Percentiles rank a stretch among this genome's conserved stretches.
These are phyloP conservation scores for Solea senegalensis DNA, from an alignment of 2,113 vertebrate species.

Conservation along the genomic window DNA sequence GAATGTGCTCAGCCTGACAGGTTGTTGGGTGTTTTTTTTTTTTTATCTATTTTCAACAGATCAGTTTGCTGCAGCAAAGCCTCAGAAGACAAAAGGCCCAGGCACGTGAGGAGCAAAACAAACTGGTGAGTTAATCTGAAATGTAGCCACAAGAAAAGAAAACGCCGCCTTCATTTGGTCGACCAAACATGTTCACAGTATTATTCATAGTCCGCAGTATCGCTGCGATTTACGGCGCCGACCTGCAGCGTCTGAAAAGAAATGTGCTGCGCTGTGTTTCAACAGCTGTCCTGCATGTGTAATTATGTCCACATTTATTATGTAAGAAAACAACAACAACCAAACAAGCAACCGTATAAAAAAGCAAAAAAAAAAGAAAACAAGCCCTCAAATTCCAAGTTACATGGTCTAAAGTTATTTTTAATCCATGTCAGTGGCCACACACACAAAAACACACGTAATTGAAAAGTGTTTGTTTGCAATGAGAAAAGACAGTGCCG, in stretches of 20 bases:
- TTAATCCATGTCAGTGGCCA: constrained; percentile 59
- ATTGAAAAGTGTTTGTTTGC: constrained; percentile 66
- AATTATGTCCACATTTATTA: constrained; percentile 73
- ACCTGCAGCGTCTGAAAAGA: constrained; percentile 49
- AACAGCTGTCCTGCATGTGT: constrained; percentile 68
- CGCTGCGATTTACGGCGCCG: constrained; percentile 34
- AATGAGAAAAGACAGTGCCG: constrained; percentile 46
- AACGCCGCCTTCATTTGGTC: not conserved
- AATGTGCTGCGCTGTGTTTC: constrained; percentile 55
- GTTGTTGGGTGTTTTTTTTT: not conserved
- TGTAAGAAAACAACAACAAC: constrained; percentile 71
- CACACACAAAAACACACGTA: constrained; percentile 26
- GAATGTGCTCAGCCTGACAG: not conserved
- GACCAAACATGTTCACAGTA: constrained; percentile 24
- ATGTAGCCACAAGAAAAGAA: constrained; percentile 24
- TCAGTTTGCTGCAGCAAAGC: constrained; percentile 78
- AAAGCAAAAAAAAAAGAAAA: constrained; percentile 35
- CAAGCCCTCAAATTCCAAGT: constrained; percentile 64
- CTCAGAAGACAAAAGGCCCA: constrained; percentile 73
- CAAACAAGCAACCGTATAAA: constrained; percentile 61
- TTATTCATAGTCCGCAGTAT: constrained; percentile 1
- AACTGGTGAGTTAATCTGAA: constrained; percentile 74
- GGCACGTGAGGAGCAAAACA: constrained; percentile 76
- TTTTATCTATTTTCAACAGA: constrained; percentile 61
- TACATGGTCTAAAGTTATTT: constrained; percentile 67